These are phyloP conservation scores for Enteromius unitaeniatus DNA, from an alignment of 2,797 vertebrate genomes.

Conservation along the genomic window DNA sequence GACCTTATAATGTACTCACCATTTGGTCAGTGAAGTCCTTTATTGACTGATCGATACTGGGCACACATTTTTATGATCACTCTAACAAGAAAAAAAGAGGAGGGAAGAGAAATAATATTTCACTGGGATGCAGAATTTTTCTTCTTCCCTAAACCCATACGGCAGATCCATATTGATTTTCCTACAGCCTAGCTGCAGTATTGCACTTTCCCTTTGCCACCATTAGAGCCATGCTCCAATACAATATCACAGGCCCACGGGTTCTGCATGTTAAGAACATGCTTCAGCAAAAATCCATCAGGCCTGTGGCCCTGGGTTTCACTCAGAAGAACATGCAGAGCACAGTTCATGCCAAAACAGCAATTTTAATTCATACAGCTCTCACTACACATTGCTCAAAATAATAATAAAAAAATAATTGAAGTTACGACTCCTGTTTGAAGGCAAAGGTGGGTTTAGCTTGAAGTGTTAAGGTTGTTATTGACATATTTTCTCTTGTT, in stretches of 20 bases:
- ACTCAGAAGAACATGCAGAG: background rate
- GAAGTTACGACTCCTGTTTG: conserved; percentile 48
- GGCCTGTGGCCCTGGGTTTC: background rate
- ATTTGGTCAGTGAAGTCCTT: conserved; percentile 47
- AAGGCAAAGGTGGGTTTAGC: conserved; percentile 16
- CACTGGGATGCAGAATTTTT: conserved; percentile 43
- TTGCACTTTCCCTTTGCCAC: conserved; percentile 53
- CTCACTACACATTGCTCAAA: background rate
- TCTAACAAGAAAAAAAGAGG: conserved; percentile 47
- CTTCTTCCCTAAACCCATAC: conserved; percentile 37
- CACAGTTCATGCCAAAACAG: conserved; percentile 9
- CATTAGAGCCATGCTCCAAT: conserved; percentile 45
- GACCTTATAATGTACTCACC: conserved; percentile 58
- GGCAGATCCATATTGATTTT: conserved; percentile 60
- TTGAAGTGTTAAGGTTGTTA: background rate
- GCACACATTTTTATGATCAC: conserved; percentile 58
- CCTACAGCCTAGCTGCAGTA: conserved; percentile 47
- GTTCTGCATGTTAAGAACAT: conserved; percentile 37
- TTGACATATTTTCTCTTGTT: background rate
- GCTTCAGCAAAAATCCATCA: conserved; percentile 39
- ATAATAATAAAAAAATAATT: conserved; percentile 16
- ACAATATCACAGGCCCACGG: conserved; percentile 15
- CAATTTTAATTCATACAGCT: conserved; percentile 18
- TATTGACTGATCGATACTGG: conserved; percentile 61
- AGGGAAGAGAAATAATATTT: conserved; percentile 36